These are phyloP conservation scores for Cancer borealis DNA, from an alignment of 2,888 invertebrate species.

Conservation along the genomic window DNA sequence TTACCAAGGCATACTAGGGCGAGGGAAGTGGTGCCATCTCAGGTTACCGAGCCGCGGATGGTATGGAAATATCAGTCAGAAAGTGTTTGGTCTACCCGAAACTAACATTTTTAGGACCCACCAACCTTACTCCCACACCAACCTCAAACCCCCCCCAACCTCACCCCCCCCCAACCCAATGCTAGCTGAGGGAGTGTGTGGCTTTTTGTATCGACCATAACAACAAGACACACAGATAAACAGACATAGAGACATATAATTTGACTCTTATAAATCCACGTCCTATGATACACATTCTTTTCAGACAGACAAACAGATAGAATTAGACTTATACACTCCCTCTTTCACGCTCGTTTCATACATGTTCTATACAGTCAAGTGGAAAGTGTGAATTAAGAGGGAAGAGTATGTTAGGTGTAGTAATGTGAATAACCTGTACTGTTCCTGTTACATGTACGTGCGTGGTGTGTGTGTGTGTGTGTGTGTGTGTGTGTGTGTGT, in stretches of 20 bases:
- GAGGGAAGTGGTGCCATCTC: neutral
- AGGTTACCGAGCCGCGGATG: neutral
- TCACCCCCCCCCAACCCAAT: no score
- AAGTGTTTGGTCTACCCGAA: neutral
- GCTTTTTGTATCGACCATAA: no score
- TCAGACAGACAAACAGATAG: neutral
- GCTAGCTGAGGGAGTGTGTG: no score
- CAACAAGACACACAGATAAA: neutral
- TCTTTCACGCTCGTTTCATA: no score
- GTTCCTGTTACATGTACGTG: no score
- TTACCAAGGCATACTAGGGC: neutral
- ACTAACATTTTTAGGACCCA: neutral
- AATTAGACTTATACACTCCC: neutral
- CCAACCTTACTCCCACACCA: neutral
- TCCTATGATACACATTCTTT: neutral
- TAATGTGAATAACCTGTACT: no score
- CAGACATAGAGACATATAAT: neutral
- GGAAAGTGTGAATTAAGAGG: no score
- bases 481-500: neutral
- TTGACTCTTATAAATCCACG: neutral
- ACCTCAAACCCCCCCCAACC: neutral
- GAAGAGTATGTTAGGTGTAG: no score
- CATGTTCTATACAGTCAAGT: no score
- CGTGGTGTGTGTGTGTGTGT: neutral
- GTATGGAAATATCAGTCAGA: slow-evolving; percentile 20